A percentile compares a stretch with the other conserved stretches of the same genome.
These are phyloP conservation scores for Conus canariensis DNA, from an alignment of 2,888 invertebrate genomes.

Conservation along the genomic window DNA sequence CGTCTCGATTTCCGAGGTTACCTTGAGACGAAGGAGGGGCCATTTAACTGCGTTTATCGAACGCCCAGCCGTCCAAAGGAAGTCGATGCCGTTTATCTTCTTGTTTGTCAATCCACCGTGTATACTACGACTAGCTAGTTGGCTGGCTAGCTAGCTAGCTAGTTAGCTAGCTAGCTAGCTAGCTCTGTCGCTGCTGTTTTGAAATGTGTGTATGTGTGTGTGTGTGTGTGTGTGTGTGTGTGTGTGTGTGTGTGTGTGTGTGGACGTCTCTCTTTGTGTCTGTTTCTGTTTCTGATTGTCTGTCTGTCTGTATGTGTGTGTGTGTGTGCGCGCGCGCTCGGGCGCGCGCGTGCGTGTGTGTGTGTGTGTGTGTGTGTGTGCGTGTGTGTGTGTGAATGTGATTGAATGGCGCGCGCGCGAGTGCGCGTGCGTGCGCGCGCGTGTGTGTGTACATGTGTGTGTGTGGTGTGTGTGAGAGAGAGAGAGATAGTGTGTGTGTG, in stretches of 20 bases:
- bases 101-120: background rate
- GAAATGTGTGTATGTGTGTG: too few relatives aligned
- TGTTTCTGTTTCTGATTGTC: too few relatives aligned
- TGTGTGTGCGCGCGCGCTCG: background rate
- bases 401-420: background rate
- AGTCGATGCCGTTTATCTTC: slow-evolving; percentile 3
- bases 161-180: too few relatives aligned
- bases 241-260: too few relatives aligned
- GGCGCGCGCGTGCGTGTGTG: background rate
- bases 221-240: too few relatives aligned
- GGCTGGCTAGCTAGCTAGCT: too few relatives aligned
- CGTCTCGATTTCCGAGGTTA: background rate
- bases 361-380: slow-evolving; percentile 13
- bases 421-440: background rate
- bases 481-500: background rate
- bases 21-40: slow-evolving; percentile 16
- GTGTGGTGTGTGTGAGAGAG: background rate
- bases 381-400: slow-evolving; percentile 21
- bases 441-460: background rate
- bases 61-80: background rate
- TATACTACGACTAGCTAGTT: too few relatives aligned
- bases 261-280: too few relatives aligned
- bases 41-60: background rate
- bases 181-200: too few relatives aligned
- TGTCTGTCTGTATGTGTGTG: too few relatives aligned